Evolutionary conservation across 2,113 vertebrate species (phyloP), one percentile per base, ranked within the genome.

Genomic region (Drymodes brunneopygia): DNA sequence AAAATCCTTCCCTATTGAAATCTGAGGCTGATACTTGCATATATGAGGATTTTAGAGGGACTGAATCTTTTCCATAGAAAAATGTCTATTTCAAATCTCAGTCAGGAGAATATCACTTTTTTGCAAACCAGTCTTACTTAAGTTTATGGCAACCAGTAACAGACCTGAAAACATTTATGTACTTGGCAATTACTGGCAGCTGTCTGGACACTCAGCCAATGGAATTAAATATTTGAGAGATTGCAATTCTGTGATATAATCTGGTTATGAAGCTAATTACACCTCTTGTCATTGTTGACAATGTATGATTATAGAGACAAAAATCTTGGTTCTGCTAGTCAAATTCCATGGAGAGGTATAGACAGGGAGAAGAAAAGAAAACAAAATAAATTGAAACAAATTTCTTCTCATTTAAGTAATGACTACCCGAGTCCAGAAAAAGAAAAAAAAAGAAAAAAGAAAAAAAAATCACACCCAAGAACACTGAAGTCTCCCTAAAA

Each of bases 201-300:
- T 90, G 72, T 88, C 85, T 88, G 88, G 67, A 96, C 90, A 83
- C 60, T 66, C 31, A 88, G 90, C 47, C 88, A 93, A 45, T 58
- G 24, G 40, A 94, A 81, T 74, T 40, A 96, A 93, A 94, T 64
- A 71, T 56, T 57, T 48, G 51, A 80, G 85, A 95, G 60, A 93
- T 0, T 86, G 35, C 22, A 35, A 88, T 83, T 86, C 82, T 90
- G 20, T 45, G 31, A 94, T 88, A 92, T 78, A 92, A 90, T 91
- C 79, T 94, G 56, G 62, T 96, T 95, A 88, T 66, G 82, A 86
- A 96, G 51, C 64, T 96, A 93, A 95, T 94, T 96, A 93, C 77
- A 93, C 31, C 60, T 81, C 71, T 86, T 93, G 79, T 93, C 90
- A 24, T 23, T 92, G 88, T 33, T 83, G 58, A 93, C 74, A 83